Evolutionary conservation across 2,113 vertebrate genomes (phyloP).

Genomic region (Cnemophilus loriae): DNA sequence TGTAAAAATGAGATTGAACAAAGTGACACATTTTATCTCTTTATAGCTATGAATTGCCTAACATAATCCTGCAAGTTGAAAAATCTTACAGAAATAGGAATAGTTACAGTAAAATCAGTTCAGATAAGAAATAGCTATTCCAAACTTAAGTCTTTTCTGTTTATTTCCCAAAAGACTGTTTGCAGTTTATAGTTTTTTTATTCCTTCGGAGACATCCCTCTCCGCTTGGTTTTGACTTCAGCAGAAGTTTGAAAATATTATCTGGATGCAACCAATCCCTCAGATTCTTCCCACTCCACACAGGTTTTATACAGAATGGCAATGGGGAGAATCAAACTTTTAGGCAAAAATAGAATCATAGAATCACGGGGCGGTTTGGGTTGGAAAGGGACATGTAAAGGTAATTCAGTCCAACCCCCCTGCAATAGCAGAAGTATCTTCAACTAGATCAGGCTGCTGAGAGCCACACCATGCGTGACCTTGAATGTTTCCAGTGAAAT

Average conservation of each 20-base stretch:
- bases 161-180: neutral
- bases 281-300: neutral
- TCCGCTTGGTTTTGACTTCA: neutral
- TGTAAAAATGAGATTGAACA: neutral
- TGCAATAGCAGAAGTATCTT: neutral
- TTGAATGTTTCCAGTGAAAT: neutral
- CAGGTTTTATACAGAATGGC: neutral
- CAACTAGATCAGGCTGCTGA: neutral
- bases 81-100: neutral
- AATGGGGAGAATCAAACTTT: neutral
- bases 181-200: accelerated
- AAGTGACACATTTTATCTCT: neutral
- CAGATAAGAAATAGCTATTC: neutral
- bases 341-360: neutral
- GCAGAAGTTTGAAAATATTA: neutral
- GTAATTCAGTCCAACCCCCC: neutral
- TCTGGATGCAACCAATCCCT: neutral
- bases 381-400: neutral
- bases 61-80: neutral
- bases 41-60: neutral
- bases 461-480: neutral
- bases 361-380: neutral
- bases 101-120: neutral
- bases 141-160: neutral
- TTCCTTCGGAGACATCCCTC: neutral